A percentile compares a stretch with the other conserved stretches of the same genome.
Conservation (phyloP, 1,140 invertebrate genomes). For the Trinorchestia longiramus region DNA sequence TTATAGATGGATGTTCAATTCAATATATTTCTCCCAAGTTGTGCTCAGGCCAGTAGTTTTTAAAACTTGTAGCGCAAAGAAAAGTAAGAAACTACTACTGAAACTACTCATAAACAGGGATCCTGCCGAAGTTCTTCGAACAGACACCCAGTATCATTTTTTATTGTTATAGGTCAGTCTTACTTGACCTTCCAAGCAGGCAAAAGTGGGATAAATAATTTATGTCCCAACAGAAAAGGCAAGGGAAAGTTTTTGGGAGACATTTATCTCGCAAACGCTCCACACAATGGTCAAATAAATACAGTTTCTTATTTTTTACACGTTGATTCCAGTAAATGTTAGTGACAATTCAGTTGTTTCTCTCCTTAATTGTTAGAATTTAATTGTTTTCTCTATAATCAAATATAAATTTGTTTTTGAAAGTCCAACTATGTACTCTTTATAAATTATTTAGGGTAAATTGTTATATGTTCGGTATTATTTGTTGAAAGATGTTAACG, state of each 20-base stretch:
- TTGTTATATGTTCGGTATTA: not conserved
- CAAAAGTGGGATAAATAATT: not conserved
- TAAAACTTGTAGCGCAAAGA: not conserved
- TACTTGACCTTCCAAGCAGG: not conserved
- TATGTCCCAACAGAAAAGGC: not conserved
- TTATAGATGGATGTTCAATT: not conserved
- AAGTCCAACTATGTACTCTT: not conserved
- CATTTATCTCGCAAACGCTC: not conserved
- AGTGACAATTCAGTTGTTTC: not conserved
- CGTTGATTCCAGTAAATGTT: not conserved
- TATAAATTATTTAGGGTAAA: not conserved
- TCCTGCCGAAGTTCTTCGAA: not conserved
- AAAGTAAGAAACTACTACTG: not conserved
- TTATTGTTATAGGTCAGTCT: not conserved
- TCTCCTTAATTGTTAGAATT: not conserved
- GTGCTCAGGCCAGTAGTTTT: not conserved
- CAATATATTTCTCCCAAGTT: not conserved
- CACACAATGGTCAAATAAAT: not conserved
- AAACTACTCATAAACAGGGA: not conserved
- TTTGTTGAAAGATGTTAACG: not conserved
- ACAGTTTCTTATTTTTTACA: not conserved
- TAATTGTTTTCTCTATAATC: not conserved
- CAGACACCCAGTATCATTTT: not conserved
- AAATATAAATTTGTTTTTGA: not conserved
- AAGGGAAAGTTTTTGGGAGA: not conserved